Evolutionary conservation across 2,888 invertebrate genomes (phyloP).

Genomic region (Caenorhabditis imperialis): DNA sequence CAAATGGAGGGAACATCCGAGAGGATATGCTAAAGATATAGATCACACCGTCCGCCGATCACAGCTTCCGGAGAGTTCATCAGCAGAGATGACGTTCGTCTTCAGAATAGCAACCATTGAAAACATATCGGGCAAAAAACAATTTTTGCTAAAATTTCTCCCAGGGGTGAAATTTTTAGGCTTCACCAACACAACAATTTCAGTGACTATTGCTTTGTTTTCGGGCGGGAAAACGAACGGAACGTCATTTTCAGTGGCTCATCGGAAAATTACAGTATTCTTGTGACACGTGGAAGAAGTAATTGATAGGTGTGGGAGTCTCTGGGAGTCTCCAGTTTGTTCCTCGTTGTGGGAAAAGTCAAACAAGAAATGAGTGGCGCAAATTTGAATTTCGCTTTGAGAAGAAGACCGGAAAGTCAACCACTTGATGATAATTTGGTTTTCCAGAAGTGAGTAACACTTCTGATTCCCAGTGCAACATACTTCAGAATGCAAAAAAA

Average conservation of each 20-base stretch:
- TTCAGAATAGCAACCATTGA: too few relatives aligned
- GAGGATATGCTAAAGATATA: too few relatives aligned
- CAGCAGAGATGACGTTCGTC: constrained; percentile 12
- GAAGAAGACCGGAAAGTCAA: constrained; percentile 9
- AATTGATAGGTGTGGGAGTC: too few relatives aligned
- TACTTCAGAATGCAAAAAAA: constrained; percentile 19
- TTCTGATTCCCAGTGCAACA: background rate
- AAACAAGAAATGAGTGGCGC: constrained; percentile 14
- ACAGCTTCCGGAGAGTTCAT: too few relatives aligned
- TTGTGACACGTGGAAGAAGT: too few relatives aligned
- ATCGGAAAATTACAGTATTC: too few relatives aligned
- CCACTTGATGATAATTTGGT: constrained; percentile 24
- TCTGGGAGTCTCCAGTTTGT: too few relatives aligned
- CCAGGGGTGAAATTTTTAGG: constrained; percentile 17
- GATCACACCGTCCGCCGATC: too few relatives aligned
- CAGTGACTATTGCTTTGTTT: constrained; percentile 8
- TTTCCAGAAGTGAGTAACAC: constrained; percentile 27
- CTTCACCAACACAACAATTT: constrained; percentile 26
- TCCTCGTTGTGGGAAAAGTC: too few relatives aligned
- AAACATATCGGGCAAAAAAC: constrained; percentile 4
- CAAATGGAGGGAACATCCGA: too few relatives aligned
- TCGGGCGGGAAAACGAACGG: background rate
- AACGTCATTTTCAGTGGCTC: constrained; percentile 3
- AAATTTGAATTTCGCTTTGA: constrained; percentile 28
- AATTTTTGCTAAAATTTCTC: constrained; percentile 29